Conservation (phyloP, 2,888 invertebrate genomes). For the Troilus luridus region DNA sequence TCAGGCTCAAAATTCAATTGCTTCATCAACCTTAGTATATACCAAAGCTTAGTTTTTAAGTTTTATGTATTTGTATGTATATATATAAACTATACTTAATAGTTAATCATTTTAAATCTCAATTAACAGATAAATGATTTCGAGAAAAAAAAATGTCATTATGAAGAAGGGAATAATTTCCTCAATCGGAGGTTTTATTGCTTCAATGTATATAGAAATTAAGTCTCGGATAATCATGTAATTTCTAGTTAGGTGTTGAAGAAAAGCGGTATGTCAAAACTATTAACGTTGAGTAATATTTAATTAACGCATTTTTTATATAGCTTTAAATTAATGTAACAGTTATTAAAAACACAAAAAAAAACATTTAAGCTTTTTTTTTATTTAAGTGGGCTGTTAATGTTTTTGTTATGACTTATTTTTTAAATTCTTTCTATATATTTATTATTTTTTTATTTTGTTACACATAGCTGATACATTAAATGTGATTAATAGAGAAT, state of each 20-base stretch:
- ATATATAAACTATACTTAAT: conserved; percentile 55
- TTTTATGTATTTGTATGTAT: conserved; percentile 55
- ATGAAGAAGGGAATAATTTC: conserved; percentile 34
- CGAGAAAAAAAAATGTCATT: neutral
- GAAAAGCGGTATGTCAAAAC: conserved; percentile 51
- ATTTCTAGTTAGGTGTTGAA: conserved; percentile 52
- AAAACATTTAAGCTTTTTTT: conserved; percentile 49
- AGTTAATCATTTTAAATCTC: conserved; percentile 55
- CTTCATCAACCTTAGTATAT: conserved; percentile 58
- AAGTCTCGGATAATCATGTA: conserved; percentile 51
- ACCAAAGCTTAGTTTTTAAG: conserved; percentile 59
- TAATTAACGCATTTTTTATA: conserved; percentile 57
- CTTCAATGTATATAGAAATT: conserved; percentile 53
- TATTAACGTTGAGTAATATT: conserved; percentile 59
- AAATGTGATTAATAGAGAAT: conserved; percentile 34
- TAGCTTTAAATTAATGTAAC: conserved; percentile 57
- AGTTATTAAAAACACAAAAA: conserved; percentile 41
- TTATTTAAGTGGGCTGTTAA: conserved; percentile 50
- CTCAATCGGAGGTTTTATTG: conserved; percentile 50
- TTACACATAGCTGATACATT: conserved; percentile 24
- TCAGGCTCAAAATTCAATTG: conserved; percentile 54
- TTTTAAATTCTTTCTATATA: neutral
- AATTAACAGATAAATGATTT: conserved; percentile 27
- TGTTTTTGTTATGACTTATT: neutral
- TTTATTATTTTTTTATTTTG: conserved; percentile 36